Evolutionary conservation across 2,797 vertebrate genomes (phyloP).

Genomic region (Lepus townsendii): DNA sequence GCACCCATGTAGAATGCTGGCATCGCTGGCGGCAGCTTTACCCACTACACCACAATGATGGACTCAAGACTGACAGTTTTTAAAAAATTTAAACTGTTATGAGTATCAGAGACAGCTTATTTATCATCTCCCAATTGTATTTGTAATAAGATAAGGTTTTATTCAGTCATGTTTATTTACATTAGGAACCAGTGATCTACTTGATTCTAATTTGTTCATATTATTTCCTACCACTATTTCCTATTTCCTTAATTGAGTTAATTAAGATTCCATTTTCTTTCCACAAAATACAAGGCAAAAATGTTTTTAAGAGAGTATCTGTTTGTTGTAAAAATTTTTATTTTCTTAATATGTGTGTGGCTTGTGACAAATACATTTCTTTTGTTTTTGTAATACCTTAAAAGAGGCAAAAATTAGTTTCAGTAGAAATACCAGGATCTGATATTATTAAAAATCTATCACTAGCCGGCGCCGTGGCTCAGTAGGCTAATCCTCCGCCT

Average conservation of each 20-base stretch:
- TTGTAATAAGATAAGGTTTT: conserved; percentile 11
- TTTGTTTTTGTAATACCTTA: background rate
- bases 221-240: conserved; percentile 6
- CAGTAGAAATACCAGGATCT: conserved; percentile 6
- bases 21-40: no score
- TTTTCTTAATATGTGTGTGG: conserved; percentile 15
- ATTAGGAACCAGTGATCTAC: background rate
- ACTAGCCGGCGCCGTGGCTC: no score
- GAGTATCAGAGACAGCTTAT: background rate
- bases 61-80: no score
- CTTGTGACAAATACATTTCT: background rate
- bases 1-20: no score
- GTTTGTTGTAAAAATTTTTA: background rate
- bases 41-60: no score
- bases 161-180: background rate
- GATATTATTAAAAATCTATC: background rate
- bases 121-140: conserved; percentile 17
- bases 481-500: no score
- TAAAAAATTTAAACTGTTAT: background rate
- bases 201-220: conserved; percentile 19
- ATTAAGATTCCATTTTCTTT: background rate
- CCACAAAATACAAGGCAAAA: background rate
- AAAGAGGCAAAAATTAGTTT: conserved; percentile 1
- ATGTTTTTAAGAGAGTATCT: background rate
- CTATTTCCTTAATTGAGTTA: background rate